Conservation (phyloP, 64 coral and sea anemone genomes). For the Montipora cactus region DNA sequence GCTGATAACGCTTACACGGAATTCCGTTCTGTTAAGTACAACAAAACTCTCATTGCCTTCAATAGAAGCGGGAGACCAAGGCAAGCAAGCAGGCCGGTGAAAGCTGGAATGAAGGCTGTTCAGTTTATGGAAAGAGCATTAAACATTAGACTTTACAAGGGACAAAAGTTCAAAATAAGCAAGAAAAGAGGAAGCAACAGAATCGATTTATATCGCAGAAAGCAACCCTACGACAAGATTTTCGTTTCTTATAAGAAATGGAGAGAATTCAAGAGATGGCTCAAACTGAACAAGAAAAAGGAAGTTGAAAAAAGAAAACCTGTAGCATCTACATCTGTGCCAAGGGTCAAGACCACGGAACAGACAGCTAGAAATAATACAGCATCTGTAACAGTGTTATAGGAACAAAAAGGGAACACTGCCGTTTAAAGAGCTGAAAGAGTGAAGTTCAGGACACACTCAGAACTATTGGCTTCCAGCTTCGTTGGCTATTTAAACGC, state of each 20-base stretch:
- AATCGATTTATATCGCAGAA: conserved; percentile 12
- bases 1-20: conserved; percentile 71
- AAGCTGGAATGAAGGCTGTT: conserved; percentile 57
- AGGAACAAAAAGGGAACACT: background rate
- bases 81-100: background rate
- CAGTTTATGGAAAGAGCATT: conserved; percentile 72
- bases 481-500: no score
- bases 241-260: conserved; percentile 53
- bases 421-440: no score
- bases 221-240: conserved; percentile 31
- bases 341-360: background rate
- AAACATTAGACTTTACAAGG: conserved; percentile 55
- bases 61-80: conserved; percentile 54
- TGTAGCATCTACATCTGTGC: background rate
- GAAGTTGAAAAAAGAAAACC: background rate
- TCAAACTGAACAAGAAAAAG: conserved; percentile 42
- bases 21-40: conserved; percentile 65
- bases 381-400: background rate
- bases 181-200: conserved; percentile 5
- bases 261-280: conserved; percentile 58
- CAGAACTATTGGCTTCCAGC: no score
- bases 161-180: conserved; percentile 35
- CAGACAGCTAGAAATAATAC: background rate
- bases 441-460: no score
- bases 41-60: conserved; percentile 58